These are phyloP conservation scores for Raja brachyura DNA, from an alignment of 2,113 vertebrate genomes.

Conservation along the genomic window DNA sequence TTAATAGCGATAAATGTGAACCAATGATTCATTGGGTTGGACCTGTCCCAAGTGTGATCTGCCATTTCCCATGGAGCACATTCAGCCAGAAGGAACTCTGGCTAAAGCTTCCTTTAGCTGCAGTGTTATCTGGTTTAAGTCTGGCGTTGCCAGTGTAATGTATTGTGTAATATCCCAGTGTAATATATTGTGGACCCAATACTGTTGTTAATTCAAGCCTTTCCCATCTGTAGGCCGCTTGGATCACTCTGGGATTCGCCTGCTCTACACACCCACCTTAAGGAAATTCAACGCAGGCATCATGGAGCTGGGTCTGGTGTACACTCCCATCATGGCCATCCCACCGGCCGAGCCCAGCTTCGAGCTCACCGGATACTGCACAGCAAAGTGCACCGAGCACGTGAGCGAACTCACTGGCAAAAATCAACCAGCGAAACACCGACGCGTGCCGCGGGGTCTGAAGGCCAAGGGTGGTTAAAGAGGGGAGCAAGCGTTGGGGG, in stretches of 20 bases:
- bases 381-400: conserved; percentile 72
- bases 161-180: background rate
- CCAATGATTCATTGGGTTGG: background rate
- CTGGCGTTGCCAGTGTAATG: background rate
- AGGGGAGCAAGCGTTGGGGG: too few species aligned
- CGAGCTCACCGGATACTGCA: conserved; percentile 81
- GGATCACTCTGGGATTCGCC: conserved; percentile 82
- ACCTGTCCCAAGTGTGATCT: background rate
- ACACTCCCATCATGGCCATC: conserved; percentile 83
- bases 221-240: conserved; percentile 54
- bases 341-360: conserved; percentile 69
- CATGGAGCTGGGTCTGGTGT: conserved; percentile 92
- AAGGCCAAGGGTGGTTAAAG: too few species aligned
- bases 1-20: background rate
- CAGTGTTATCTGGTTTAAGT: background rate
- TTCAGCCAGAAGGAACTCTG: background rate
- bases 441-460: background rate
- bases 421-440: background rate
- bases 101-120: background rate
- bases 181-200: background rate
- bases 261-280: conserved; percentile 71
- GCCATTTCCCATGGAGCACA: background rate
- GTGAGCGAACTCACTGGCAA: conserved; percentile 53
- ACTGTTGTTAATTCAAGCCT: background rate
- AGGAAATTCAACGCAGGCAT: conserved; percentile 74